Evolutionary conservation across 2,888 invertebrate species (phyloP), one percentile per base, ranked within the genome.

Genomic region (Cylindroiulus punctatus): DNA sequence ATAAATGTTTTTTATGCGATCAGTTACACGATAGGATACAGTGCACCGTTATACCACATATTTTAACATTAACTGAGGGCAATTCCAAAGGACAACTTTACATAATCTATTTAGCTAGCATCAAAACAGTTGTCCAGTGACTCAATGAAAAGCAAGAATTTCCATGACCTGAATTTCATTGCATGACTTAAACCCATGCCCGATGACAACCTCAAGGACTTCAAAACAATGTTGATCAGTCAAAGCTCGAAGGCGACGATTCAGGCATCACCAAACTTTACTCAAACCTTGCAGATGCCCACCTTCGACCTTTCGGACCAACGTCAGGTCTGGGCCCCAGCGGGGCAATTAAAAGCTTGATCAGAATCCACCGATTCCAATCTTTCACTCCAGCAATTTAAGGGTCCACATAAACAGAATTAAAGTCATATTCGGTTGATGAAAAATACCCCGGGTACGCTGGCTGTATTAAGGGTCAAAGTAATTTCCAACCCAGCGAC

Each of bases 401-500:
- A 65, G 65, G 26, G 65, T 26, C 12, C 65, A 65, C 65, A 65
- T 65, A 65, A 65, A 65, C n/a, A 65, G n/a, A 65, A 65, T 65
- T 65, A 65, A 65, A 65, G 65, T 65, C 65, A 65, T 65, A 65
- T 65, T 65, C 65, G 26, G 65, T 26, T 65, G 65, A 65, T 65
- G 65, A 65, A 65, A 36, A 65, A 65, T 26, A n/a, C 26, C 65
- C 26, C 26, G n/a, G 26, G n/a, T 12, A 12, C 26, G 65, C 26
- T 65, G 7, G 22, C 57, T n/a, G 57, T 22, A 57, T 57, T n/a
- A 57, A 57, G 17, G 65, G 65, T 65, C 65, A 65, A 65, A 65
- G 65, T 65, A 65, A 65, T 65, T 65, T 65, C 65, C 65, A 65
- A 65, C 65, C 65, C 65, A 65, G n/a, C 65, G 65, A 65, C 65